Percentiles rank a stretch among this genome's conserved stretches.
Evolutionary conservation across 2,797 vertebrate genomes (phyloP).

Genomic region (Sebastes variabilis): DNA sequence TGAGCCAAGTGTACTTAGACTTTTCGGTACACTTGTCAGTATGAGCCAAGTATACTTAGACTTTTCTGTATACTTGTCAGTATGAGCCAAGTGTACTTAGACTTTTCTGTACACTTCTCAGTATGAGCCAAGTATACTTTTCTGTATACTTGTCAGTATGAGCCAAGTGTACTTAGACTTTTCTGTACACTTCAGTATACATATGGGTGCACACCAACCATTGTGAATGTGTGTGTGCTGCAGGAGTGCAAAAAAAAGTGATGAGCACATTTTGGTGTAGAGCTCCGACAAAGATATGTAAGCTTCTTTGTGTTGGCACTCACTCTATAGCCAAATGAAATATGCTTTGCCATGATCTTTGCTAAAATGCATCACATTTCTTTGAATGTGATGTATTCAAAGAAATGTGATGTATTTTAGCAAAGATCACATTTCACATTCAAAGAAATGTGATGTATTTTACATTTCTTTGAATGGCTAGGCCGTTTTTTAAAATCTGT

Average conservation of each 20-base stretch:
- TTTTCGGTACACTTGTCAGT: no score
- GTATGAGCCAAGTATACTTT: no score
- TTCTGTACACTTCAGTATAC: neutral
- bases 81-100: no score
- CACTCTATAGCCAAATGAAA: neutral
- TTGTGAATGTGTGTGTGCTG: neutral
- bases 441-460: neutral
- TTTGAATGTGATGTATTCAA: no score
- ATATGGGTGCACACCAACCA: neutral
- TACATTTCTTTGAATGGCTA: neutral
- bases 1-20: no score
- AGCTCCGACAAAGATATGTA: neutral
- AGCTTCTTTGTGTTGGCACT: neutral
- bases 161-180: no score
- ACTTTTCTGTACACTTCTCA: no score
- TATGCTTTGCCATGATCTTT: neutral
- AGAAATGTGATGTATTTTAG: no score
- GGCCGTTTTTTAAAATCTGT: constrained; percentile 17
- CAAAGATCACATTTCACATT: neutral
- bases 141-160: no score
- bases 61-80: no score
- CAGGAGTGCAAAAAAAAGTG: neutral
- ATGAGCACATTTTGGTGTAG: neutral
- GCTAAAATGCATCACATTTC: neutral
- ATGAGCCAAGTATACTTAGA: no score